Base-by-base conservation (phyloP, 2,113 vertebrate genomes). In the Mesoclemmys tuberculata region DNA sequence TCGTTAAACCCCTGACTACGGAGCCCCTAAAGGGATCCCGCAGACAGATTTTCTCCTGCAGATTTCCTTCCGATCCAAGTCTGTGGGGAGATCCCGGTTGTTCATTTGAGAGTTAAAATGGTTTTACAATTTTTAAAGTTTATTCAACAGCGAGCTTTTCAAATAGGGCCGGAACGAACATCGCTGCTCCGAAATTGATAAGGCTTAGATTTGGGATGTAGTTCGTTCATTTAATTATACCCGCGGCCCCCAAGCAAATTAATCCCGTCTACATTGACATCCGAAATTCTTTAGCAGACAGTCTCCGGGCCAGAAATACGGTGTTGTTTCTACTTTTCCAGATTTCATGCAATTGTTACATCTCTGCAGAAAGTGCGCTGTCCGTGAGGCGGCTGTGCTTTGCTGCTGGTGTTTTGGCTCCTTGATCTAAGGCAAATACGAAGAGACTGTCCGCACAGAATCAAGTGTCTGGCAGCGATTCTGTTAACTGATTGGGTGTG, bases 111-210 rank as follows among this genome's bases (percentile, higher is more conserved):
- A n/a, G 61, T 68, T 61, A 35, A 35, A 64, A n/a, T 35, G 31
- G 16, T n/a, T 64, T 35, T 35, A 64, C 31, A 18, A 18, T 35
- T n/a, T 58, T 31, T 5, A 1, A 56, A 68, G 13, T n/a, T 16
- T 21, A 68, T 35, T 68, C 61, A n/a, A 10, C 61, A 21, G 61
- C 16, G 35, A 19, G 19, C 9, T n/a, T n/a, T 68, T 68, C 16
- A 68, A 9, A 5, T 10, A 22, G 19, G 64, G 21, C n/a, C 2
- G 64, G n/a, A 38, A 5, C 21, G 10, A n/a, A n/a, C 64, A 9
- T 2, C 1, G n/a, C 10, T 2, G 9, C 19, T 22, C 35, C 19
- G 10, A 10, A 21, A 3, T 11, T 2, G 8, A n/a, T 35, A 22
- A 38, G 3, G 4, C 31, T 71, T 8, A 5, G 64, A 38, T 21